Conservation (phyloP, 2,113 vertebrate genomes). For the Pseudopipra pipra region DNA sequence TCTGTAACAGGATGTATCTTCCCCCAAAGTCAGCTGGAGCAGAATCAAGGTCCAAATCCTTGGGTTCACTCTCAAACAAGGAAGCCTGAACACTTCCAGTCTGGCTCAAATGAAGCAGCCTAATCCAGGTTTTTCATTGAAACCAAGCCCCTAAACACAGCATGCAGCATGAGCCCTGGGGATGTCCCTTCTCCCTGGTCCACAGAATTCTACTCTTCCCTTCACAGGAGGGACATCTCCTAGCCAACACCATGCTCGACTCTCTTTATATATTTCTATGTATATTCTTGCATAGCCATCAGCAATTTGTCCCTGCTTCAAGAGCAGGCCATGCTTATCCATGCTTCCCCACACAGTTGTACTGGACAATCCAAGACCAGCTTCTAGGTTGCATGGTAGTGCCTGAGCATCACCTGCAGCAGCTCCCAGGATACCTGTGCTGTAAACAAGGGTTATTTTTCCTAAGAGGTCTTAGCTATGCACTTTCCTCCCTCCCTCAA, state of each 20-base stretch:
- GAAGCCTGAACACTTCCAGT: not conserved
- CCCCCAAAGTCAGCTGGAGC: not conserved
- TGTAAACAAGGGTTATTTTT: not conserved
- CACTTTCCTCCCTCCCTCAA: not conserved
- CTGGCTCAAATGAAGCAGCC: not conserved
- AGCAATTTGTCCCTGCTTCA: not conserved
- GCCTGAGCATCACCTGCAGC: not conserved
- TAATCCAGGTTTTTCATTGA: not conserved
- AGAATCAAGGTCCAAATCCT: accelerated
- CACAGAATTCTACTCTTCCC: not conserved
- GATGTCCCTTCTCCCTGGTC: not conserved
- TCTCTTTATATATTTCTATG: not conserved
- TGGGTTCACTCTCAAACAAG: not conserved
- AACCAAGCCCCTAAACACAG: not conserved
- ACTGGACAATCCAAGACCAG: not conserved
- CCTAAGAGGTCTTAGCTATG: not conserved
- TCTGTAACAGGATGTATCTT: not conserved
- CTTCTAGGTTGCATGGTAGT: not conserved
- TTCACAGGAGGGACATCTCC: not conserved
- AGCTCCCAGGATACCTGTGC: not conserved
- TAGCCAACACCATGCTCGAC: not conserved
- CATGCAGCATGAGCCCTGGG: accelerated
- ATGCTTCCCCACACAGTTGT: not conserved
- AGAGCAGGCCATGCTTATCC: not conserved
- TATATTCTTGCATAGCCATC: not conserved